Base-by-base conservation (phyloP, 2,797 vertebrate species). In the Semaprochilodus insignis region DNA sequence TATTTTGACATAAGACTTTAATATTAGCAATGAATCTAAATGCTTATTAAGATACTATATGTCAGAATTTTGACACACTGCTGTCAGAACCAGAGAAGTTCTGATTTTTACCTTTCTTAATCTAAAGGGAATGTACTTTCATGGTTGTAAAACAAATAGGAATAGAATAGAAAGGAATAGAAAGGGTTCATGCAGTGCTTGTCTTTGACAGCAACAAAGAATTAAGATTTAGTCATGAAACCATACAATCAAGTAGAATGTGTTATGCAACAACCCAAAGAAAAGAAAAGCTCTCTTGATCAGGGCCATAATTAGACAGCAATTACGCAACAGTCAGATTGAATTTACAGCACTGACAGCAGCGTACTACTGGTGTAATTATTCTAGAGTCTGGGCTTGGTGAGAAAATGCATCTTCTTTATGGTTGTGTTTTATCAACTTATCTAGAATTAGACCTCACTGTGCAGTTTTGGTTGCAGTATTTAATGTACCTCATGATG, bases 251-350 rank as follows among this genome's bases (percentile, higher is more conserved):
- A 44, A 44, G 40, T 10, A 44, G 40, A 71, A 51, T 48, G n/a
- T 48, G 14, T 72, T 25, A 72, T 72, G 48, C 51, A 15, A 54
- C 51, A 54, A 48, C 44, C 10, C 44, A 48, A 48, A 48, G 44
- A 48, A 71, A 51, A 10, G 25, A 17, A 25, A 21, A 5, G 5
- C 14, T 63, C 69, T 71, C 16, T 19, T 72, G 48, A 72, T 54
- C 25, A 54, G 44, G 36, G 21, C 40, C 67, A 51, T 71, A 71
- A 48, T 71, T 48, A 71, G 67, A 51, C 70, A 52, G 51, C 31
- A 52, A 15, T 52, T 72, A 52, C 44, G 6, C 52, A 72, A 72
- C 70, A 72, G 70, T 48, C 19, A 70, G 23, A 63, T 4, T 34
- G 19, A 31, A 34, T 66, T 34, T 36, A 36, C 63, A 66, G 60